These are phyloP conservation scores for Polyploca ridens DNA, from an alignment of 2,888 invertebrate genomes.

Conservation along the genomic window DNA sequence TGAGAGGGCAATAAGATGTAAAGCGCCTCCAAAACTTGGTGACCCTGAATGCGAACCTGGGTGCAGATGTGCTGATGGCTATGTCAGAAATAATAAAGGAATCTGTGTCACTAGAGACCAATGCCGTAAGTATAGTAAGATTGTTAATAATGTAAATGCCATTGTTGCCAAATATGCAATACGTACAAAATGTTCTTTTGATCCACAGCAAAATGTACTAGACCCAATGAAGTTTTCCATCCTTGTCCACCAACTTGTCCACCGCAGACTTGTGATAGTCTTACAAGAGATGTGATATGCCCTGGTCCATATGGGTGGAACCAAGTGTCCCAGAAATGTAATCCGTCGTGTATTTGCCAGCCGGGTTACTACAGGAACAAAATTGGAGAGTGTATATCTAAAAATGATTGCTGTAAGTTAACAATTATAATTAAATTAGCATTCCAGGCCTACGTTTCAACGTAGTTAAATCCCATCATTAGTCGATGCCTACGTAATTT, in stretches of 20 bases:
- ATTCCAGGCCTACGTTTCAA: too few species aligned
- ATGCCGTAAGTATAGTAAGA: constrained; percentile 15
- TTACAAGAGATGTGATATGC: constrained; percentile 34
- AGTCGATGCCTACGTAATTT: too few species aligned
- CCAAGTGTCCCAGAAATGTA: constrained; percentile 20
- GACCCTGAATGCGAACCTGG: constrained; percentile 39
- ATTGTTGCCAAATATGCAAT: constrained; percentile 11
- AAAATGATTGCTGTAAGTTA: constrained; percentile 40
- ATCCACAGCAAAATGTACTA: constrained; percentile 19
- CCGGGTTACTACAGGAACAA: constrained; percentile 36
- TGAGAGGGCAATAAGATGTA: constrained; percentile 32
- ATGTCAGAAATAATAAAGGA: neutral
- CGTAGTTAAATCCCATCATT: too few species aligned
- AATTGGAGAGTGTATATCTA: constrained; percentile 35
- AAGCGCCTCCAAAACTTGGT: constrained; percentile 36
- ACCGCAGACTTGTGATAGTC: constrained; percentile 38
- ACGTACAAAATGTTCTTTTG: neutral
- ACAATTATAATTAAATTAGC: constrained; percentile 11
- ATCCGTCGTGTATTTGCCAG: constrained; percentile 36
- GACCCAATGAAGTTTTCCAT: constrained; percentile 26
- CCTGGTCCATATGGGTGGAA: constrained; percentile 2
- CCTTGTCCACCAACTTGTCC: constrained; percentile 32
- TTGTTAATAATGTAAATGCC: neutral
- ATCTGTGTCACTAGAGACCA: constrained; percentile 12
- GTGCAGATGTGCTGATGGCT: constrained; percentile 38